phyloP scores from a whole-genome alignment of 2,797 vertebrate species.

The Muraenolepis orangiensis region DNA sequence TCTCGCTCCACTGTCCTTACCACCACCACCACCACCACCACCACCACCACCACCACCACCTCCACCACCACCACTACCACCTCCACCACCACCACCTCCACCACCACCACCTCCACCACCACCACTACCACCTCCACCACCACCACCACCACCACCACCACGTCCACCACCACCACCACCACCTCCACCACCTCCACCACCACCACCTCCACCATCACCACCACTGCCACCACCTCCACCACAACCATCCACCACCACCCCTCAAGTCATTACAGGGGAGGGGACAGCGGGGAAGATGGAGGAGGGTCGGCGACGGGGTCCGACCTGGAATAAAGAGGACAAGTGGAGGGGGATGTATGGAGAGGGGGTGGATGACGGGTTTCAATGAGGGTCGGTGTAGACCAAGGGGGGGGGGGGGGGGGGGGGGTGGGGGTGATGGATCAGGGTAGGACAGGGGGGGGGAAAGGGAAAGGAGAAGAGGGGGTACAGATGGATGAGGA shows the following conservation, averaged over 20 bases:
- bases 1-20: neutral
- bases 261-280: slow-evolving; percentile 48
- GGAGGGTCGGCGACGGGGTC: neutral
- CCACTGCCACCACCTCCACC: too few relatives aligned
- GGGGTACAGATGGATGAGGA: neutral
- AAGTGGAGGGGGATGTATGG: neutral
- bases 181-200: too few relatives aligned
- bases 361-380: neutral
- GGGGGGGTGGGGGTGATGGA: too few relatives aligned
- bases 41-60: neutral
- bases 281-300: neutral
- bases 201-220: too few relatives aligned
- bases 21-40: neutral
- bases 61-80: neutral
- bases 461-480: neutral
- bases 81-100: neutral
- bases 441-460: neutral
- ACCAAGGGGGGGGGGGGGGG: too few relatives aligned
- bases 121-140: too few relatives aligned
- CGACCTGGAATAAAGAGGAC: neutral
- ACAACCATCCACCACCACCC: slow-evolving; percentile 13
- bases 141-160: too few relatives aligned
- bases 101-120: too few relatives aligned
- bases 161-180: too few relatives aligned
- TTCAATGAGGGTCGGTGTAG: neutral